These are phyloP conservation scores for Dromiciops gliroides DNA, from an alignment of 2,113 vertebrate genomes.

Conservation along the genomic window DNA sequence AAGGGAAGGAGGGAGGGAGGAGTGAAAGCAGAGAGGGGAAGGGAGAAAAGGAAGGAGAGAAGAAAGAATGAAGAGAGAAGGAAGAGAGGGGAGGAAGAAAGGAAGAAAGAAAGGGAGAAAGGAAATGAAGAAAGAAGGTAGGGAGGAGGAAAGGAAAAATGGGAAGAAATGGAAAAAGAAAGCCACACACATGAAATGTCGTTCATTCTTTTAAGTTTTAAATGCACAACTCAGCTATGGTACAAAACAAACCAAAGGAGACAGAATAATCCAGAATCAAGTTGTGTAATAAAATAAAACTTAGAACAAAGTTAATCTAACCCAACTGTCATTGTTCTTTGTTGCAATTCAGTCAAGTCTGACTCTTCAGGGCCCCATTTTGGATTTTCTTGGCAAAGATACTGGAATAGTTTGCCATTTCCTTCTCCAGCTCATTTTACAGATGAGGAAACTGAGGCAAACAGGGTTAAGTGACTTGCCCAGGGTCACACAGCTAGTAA, in stretches of 20 bases:
- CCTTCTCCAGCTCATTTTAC: not conserved
- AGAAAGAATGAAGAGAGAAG: not conserved
- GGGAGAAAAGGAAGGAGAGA: not conserved
- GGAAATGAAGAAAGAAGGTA: not conserved
- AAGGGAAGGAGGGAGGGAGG: not conserved
- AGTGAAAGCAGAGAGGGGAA: too few relatives aligned
- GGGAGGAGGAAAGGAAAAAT: not conserved
- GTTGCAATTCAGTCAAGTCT: not conserved
- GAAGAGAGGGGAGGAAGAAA: not conserved
- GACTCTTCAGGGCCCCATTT: not conserved
- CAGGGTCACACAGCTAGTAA: not conserved
- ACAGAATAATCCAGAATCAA: not conserved
- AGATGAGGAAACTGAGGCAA: not conserved
- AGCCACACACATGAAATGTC: not conserved
- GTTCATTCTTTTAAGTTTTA: not conserved
- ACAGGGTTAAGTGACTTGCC: not conserved
- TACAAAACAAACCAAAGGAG: not conserved
- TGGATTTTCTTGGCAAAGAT: not conserved
- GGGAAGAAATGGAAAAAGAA: not conserved
- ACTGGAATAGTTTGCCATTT: not conserved
- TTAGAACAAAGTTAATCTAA: not conserved
- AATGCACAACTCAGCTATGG: not conserved
- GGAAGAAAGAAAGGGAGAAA: not conserved
- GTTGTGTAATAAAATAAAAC: not conserved
- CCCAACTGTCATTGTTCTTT: not conserved